Evolutionary conservation across 2,797 vertebrate genomes (phyloP).

Genomic region (Cynopterus sphinx): DNA sequence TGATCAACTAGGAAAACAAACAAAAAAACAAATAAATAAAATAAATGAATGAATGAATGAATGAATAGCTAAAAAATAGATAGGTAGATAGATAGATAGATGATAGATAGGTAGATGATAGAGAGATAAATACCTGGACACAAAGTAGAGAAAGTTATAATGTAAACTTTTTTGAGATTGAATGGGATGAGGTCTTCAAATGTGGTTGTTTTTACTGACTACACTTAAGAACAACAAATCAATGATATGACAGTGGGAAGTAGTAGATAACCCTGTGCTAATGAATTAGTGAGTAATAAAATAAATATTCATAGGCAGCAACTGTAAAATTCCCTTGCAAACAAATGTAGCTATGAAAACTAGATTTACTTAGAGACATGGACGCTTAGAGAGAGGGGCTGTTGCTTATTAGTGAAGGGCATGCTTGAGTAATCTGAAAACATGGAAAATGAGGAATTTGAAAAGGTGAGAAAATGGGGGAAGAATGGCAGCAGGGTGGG

Average conservation of each 20-base stretch:
- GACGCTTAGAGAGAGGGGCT: not conserved
- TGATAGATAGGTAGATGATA: not conserved
- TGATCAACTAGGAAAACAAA: not conserved
- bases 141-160: not conserved
- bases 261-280: not conserved
- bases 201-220: not conserved
- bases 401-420: not conserved
- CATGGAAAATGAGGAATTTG: not conserved
- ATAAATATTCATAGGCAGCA: not conserved
- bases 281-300: not conserved
- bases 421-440: not conserved
- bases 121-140: not conserved
- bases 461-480: not conserved
- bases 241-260: not conserved
- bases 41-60: not conserved
- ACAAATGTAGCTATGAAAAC: not conserved
- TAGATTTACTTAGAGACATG: not conserved
- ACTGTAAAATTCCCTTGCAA: not conserved
- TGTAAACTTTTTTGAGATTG: not conserved
- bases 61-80: not conserved
- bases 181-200: not conserved
- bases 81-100: not conserved
- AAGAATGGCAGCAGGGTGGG: rapidly evolving
- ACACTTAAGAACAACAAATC: not conserved
- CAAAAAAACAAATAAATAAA: not conserved